Evolutionary conservation across 2,113 vertebrate genomes (phyloP).

Genomic region (Coracopsis vasa): DNA sequence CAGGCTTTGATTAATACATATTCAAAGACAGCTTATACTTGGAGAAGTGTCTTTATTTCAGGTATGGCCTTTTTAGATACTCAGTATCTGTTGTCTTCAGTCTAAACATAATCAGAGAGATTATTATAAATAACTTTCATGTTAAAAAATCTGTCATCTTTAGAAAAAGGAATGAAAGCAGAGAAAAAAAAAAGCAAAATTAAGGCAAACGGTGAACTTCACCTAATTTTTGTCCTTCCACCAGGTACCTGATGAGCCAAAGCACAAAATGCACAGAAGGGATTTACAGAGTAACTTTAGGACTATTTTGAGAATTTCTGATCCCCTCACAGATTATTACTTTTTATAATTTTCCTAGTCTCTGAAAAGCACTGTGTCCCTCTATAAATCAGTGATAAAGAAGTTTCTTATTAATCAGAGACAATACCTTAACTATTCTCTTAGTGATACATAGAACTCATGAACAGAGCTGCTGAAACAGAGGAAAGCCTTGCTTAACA

Average conservation of each 20-base stretch:
- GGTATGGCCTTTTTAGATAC: neutral
- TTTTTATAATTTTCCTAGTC: neutral
- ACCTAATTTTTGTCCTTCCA: neutral
- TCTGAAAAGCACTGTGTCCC: neutral
- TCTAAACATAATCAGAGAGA: neutral
- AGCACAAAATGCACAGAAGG: neutral
- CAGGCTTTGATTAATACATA: neutral
- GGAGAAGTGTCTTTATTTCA: neutral
- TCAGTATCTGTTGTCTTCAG: neutral
- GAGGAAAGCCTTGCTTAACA: neutral
- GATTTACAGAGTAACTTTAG: conserved; percentile 26
- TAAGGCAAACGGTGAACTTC: neutral
- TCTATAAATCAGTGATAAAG: conserved; percentile 5
- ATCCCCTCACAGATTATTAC: neutral
- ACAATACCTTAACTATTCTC: neutral
- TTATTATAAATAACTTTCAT: neutral
- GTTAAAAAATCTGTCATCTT: neutral
- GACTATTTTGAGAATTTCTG: conserved; percentile 3
- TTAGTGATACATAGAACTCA: neutral
- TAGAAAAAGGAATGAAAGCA: neutral
- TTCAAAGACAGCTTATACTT: neutral
- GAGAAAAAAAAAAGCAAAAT: neutral
- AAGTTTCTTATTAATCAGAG: conserved; percentile 6
- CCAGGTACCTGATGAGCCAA: conserved; percentile 26
- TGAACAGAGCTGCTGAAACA: neutral